Conservation (phyloP, 2,888 invertebrate genomes). For the Ditula angustiorana region DNA sequence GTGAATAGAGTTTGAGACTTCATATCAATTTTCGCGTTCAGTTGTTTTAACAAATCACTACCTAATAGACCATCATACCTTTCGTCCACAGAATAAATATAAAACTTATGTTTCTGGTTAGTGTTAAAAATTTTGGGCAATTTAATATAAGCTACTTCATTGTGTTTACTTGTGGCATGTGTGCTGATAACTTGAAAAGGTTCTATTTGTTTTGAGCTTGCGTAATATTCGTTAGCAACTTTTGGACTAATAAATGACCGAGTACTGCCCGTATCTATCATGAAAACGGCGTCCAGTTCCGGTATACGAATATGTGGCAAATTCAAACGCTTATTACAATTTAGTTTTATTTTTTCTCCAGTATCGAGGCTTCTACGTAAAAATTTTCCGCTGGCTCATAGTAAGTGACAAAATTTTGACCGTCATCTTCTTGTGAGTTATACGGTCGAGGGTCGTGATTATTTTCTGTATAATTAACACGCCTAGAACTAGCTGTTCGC, state of each 20-base stretch:
- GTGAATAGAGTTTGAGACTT: conserved; percentile 32
- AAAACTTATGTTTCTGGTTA: too few relatives aligned
- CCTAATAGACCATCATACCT: conserved; percentile 43
- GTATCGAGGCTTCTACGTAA: neutral
- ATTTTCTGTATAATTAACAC: neutral
- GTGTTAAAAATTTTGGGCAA: conserved; percentile 40
- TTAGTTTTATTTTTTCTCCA: conserved; percentile 24
- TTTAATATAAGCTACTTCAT: conserved; percentile 40
- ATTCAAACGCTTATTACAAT: conserved; percentile 18
- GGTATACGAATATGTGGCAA: conserved; percentile 41
- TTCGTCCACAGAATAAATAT: conserved; percentile 38
- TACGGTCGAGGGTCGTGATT: neutral
- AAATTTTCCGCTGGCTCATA: neutral
- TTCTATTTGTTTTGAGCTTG: conserved; percentile 27
- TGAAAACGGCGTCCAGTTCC: conserved; percentile 39
- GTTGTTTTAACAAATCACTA: conserved; percentile 39
- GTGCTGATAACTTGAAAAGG: conserved; percentile 43
- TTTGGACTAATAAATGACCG: conserved; percentile 39
- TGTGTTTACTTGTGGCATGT: conserved; percentile 41
- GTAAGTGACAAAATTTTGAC: too few relatives aligned
- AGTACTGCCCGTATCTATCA: conserved; percentile 44
- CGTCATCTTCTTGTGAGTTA: too few relatives aligned
- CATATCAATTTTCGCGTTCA: conserved; percentile 41
- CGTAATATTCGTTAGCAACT: conserved; percentile 31
- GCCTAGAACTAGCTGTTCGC: neutral